Base-by-base conservation (phyloP, 1,140 invertebrate genomes). In the Zaprionus africanus region DNA sequence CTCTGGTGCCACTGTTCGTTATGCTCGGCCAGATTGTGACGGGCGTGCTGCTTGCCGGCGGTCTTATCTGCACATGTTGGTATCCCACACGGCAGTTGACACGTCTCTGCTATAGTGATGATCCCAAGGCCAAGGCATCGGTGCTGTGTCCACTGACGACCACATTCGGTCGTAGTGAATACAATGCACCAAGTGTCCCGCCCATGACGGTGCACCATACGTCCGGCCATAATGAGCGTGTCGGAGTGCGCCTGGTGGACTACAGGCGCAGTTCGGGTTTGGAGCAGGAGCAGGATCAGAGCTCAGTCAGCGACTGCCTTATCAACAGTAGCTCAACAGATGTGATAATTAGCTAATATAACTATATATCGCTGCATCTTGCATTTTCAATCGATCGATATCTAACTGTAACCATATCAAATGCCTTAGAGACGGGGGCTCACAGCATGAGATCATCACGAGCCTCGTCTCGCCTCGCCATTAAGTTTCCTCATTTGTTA, bases 291-390 rank as follows among this genome's bases (percentile, higher is more conserved):
- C 31, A 34, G n/a, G n/a, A 58, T 26, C 34, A 43, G 43, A 77
- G 60, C 22, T 73, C 78, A 15, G 59, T 69, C 5, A 79, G 41
- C 15, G 70, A 75, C 34, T 75, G 80, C 26, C 67, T 91, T 5
- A 73, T 91, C 9, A 59, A 66, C 51, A 58, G 54, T 17, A 28
- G 54, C 56, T 56, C 79, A 28, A 61, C 65, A 34, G 80, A 91
- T 90, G 85, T 91, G 78, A 79, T 91, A 91, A 80, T 68, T 75
- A 90, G 90, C 78, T 90, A 90, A 81, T 88, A 79, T 66, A 69
- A 58, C 46, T 51, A 59, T 58, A 67, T 63, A 83, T 73, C 65
- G 63, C 51, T 58, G 65, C 62, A 69, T 67, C 64, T 62, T 54
- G 79, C 82, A 78, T 76, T 80, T 77, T 54, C 72, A 57, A 53